phyloP scores from a whole-genome alignment of 2,888 invertebrate species.

The Cotesia congregata region DNA sequence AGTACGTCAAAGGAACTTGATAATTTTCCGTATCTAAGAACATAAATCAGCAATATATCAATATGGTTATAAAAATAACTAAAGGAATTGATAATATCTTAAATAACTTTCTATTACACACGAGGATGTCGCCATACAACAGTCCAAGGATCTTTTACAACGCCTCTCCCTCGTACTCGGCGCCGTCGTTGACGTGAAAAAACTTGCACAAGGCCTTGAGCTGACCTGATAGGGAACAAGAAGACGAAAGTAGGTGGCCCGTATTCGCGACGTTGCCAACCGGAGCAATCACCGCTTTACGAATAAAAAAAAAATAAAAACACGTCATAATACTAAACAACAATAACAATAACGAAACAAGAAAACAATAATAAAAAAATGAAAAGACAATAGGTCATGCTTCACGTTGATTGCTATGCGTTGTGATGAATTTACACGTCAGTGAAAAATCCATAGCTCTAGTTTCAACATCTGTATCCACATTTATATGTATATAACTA shows the following conservation, averaged over 20 bases:
- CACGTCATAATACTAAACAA: not conserved
- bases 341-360: not conserved
- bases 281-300: not conserved
- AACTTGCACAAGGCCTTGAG: slow-evolving; percentile 33
- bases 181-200: slow-evolving; percentile 33
- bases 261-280: slow-evolving; percentile 12
- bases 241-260: slow-evolving; percentile 36
- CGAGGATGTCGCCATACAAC: not conserved
- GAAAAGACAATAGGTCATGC: slow-evolving; percentile 1
- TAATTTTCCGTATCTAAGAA: not conserved
- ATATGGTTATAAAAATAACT: not conserved
- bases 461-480: not conserved
- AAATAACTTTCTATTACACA: slow-evolving; percentile 17
- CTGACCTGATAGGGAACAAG: slow-evolving; percentile 33
- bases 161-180: not conserved
- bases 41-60: not conserved
- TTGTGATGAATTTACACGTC: slow-evolving; percentile 24
- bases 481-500: not conserved
- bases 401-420: slow-evolving; percentile 14
- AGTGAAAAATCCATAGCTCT: slow-evolving; percentile 9
- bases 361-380: slow-evolving; percentile 24
- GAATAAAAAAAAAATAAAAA: not conserved
- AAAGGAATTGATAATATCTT: not conserved
- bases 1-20: not conserved
- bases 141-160: slow-evolving; percentile 28